Percentiles rank a stretch among this genome's conserved stretches.
phyloP scores from a whole-genome alignment of 53 echinoderm and acorn worm species.

The Crossaster papposus region DNA sequence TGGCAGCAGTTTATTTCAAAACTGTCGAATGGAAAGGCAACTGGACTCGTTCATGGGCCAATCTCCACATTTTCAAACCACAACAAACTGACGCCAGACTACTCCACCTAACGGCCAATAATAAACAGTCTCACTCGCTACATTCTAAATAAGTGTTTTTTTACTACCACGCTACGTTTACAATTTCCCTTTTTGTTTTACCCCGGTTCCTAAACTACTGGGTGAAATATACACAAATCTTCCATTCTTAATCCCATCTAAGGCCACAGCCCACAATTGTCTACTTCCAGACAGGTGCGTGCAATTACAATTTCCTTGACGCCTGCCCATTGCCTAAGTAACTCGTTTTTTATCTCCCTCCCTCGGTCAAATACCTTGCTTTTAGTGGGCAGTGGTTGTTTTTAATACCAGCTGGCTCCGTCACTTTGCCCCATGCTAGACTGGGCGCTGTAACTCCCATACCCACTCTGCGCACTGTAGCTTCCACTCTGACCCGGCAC shows the following conservation, averaged over 20 bases:
- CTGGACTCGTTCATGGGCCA: not conserved
- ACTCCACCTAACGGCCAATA: conserved; percentile 35
- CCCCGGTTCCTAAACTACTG: conserved; percentile 41
- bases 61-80: not conserved
- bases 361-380: not conserved
- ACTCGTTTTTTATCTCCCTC: not conserved
- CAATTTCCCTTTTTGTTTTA: not conserved
- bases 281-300: not conserved
- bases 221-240: conserved; percentile 44
- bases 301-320: not conserved
- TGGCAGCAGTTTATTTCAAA: not conserved
- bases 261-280: not conserved
- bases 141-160: conserved; percentile 30
- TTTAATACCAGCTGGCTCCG: conserved; percentile 39
- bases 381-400: not conserved
- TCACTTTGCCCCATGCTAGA: conserved; percentile 45
- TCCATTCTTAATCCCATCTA: conserved; percentile 1
- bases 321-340: not conserved
- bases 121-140: conserved; percentile 49
- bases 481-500: too few relatives aligned
- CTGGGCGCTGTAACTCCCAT: conserved; percentile 16
- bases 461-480: not conserved
- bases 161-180: conserved; percentile 43
- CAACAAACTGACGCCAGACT: not conserved
- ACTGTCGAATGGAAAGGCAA: not conserved